Evolutionary conservation across 1,140 invertebrate genomes (phyloP).

Genomic region (Platyscapa corneri): DNA sequence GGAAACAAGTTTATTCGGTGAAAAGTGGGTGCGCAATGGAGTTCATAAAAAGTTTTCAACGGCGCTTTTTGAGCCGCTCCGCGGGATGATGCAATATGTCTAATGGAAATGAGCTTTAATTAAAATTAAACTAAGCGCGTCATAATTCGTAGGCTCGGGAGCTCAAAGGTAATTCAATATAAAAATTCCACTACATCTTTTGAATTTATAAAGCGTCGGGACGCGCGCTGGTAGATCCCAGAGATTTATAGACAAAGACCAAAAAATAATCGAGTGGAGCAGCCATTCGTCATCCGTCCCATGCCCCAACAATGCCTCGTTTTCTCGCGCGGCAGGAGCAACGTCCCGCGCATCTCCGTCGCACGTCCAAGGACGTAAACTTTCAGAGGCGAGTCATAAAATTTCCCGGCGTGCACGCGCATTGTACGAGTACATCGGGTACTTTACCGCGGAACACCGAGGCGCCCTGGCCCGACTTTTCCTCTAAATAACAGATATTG

Average conservation of each 20-base stretch:
- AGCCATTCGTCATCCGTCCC: constrained; percentile 1
- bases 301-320: constrained; percentile 1
- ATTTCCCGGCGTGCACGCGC: background rate
- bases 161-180: background rate
- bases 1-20: background rate
- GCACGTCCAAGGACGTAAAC: background rate
- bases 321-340: background rate
- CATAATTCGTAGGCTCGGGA: background rate
- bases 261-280: constrained; percentile 27
- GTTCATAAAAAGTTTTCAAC: background rate
- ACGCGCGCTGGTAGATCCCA: background rate
- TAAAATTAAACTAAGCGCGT: background rate
- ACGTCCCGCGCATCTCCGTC: background rate
- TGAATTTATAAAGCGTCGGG: background rate
- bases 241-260: background rate
- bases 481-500: background rate
- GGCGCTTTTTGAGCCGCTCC: background rate
- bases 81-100: background rate
- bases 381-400: constrained; percentile 13
- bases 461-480: background rate
- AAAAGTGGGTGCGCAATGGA: background rate
- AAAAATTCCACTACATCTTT: background rate
- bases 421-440: no score
- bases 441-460: background rate
- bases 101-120: background rate